These are phyloP conservation scores for Pangasius macronema DNA, from an alignment of 2,797 vertebrate species.

Conservation along the genomic window DNA sequence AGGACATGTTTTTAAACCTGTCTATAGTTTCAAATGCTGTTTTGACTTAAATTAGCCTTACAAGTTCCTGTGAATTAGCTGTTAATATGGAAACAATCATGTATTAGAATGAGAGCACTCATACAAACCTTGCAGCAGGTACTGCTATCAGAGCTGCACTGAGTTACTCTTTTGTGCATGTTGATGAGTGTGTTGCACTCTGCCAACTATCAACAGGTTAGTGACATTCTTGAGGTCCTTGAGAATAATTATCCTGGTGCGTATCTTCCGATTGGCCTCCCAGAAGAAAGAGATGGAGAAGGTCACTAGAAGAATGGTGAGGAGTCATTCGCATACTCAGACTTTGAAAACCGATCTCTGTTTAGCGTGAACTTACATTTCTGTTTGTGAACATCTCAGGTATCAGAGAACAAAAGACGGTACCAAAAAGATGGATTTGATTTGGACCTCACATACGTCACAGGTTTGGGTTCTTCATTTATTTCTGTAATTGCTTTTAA, in stretches of 20 bases:
- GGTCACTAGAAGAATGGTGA: conserved; percentile 90
- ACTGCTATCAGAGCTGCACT: background rate
- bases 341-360: background rate
- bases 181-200: background rate
- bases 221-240: conserved; percentile 78
- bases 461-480: conserved; percentile 73
- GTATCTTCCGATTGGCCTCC: conserved; percentile 85
- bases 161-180: background rate
- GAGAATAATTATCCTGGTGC: conserved; percentile 86
- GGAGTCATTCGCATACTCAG: conserved; percentile 38
- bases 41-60: background rate
- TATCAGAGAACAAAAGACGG: conserved; percentile 94
- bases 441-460: conserved; percentile 94
- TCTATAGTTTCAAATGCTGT: background rate
- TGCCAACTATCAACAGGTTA: conserved; percentile 69
- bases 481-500: background rate
- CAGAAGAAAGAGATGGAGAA: conserved; percentile 88
- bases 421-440: conserved; percentile 95
- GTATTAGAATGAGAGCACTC: background rate
- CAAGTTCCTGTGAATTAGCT: background rate
- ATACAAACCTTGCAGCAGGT: background rate
- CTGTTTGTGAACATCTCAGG: conserved; percentile 65
- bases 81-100: background rate
- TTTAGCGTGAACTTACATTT: background rate
- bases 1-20: background rate